A percentile compares a stretch with the other conserved stretches of the same genome.
phyloP scores from a whole-genome alignment of 2,888 invertebrate genomes.

The Pinctada fucata region DNA sequence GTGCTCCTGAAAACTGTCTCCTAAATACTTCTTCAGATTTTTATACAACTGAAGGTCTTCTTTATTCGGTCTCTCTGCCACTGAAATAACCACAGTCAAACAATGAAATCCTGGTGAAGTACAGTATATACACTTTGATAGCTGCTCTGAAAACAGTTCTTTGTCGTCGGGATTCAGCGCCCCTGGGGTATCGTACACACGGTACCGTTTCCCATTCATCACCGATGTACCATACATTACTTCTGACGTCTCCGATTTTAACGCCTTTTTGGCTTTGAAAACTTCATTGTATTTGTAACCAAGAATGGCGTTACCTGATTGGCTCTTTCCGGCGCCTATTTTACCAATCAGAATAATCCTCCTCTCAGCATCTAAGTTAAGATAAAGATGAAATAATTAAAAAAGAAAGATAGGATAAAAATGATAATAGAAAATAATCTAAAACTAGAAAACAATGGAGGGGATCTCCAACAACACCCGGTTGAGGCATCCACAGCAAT shows the following conservation, averaged over 20 bases:
- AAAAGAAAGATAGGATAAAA: too few species aligned
- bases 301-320: slow-evolving; percentile 1
- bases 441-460: too few species aligned
- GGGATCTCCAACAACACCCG: too few species aligned
- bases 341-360: neutral
- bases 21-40: neutral
- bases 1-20: neutral
- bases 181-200: slow-evolving; percentile 3
- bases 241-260: neutral
- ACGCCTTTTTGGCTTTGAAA: neutral
- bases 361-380: neutral
- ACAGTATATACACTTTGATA: slow-evolving; percentile 1
- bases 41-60: neutral
- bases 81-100: slow-evolving; percentile 4
- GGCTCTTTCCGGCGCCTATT: slow-evolving; percentile 7
- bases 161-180: neutral
- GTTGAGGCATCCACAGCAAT: too few species aligned
- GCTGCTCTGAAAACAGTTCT: neutral
- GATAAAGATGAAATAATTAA: too few species aligned
- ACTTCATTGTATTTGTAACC: neutral
- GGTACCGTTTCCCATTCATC: slow-evolving; percentile 4
- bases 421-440: too few species aligned
- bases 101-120: slow-evolving; percentile 9
- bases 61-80: neutral
- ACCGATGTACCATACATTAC: neutral